A percentile compares a stretch with the other conserved stretches of the same genome.
phyloP scores from a whole-genome alignment of 2,888 invertebrate genomes.

The Drosophila dives region DNA sequence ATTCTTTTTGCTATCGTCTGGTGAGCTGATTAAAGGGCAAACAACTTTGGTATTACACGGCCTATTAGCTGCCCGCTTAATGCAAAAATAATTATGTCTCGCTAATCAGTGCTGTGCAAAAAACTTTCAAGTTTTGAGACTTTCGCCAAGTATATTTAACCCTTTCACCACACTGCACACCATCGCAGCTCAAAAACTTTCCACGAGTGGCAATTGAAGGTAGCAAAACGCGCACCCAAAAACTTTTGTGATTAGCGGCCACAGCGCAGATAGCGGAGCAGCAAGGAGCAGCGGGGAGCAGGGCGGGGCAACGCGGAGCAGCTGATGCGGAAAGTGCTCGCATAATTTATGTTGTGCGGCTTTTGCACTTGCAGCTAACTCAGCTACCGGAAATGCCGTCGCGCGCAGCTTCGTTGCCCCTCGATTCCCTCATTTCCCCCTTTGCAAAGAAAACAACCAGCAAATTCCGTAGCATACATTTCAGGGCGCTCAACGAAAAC shows the following conservation, averaged over 20 bases:
- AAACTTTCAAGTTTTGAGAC: constrained; percentile 58
- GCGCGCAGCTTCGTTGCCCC: constrained; percentile 51
- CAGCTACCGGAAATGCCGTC: constrained; percentile 72
- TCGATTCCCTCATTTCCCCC: constrained; percentile 10
- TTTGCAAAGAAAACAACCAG: neutral
- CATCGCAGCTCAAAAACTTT: constrained; percentile 35
- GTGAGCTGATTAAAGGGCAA: constrained; percentile 64
- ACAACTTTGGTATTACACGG: constrained; percentile 70
- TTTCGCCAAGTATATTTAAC: constrained; percentile 62
- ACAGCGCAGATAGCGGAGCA: constrained; percentile 59
- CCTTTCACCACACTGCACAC: constrained; percentile 29
- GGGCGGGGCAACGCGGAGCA: constrained; percentile 25
- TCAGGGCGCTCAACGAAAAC: constrained; percentile 54
- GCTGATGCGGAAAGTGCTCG: constrained; percentile 72
- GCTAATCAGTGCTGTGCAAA: constrained; percentile 65
- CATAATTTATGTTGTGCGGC: constrained; percentile 76
- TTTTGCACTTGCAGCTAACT: constrained; percentile 52
- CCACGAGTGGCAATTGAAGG: constrained; percentile 71
- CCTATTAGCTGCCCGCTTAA: constrained; percentile 76
- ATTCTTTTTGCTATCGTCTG: constrained; percentile 46
- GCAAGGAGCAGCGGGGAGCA: constrained; percentile 54
- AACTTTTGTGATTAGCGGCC: constrained; percentile 79
- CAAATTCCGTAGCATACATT: constrained; percentile 65
- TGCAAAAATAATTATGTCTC: constrained; percentile 78
- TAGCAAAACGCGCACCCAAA: constrained; percentile 56